Evolutionary conservation across 30 jellyfish, hydroid and myxozoan species (phyloP).

Genomic region (Pelagia noctiluca): DNA sequence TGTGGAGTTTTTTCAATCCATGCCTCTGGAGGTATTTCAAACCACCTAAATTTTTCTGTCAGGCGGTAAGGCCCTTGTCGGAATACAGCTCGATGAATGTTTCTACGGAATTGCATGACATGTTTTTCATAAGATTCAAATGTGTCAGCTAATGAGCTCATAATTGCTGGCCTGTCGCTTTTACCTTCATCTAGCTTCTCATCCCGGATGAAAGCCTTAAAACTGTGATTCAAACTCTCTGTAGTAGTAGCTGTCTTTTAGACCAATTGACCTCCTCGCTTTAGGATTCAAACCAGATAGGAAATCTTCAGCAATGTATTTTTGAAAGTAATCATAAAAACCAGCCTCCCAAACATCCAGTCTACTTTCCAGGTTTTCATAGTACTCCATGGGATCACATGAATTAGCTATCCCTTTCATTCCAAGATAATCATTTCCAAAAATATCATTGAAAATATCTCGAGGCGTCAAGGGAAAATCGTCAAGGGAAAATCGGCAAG

Average conservation of each 20-base stretch:
- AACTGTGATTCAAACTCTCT: constrained; percentile 8
- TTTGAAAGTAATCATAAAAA: neutral
- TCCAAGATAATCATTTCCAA: no score
- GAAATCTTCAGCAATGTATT: constrained; percentile 10
- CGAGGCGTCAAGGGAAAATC: no score
- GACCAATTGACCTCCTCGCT: constrained; percentile 2
- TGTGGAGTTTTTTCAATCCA: constrained; percentile 12
- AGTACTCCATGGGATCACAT: neutral
- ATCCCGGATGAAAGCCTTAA: no score
- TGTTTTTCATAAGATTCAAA: constrained; percentile 5
- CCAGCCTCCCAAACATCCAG: constrained; percentile 9
- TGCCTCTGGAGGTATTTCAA: no score
- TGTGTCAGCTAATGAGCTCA: constrained; percentile 14
- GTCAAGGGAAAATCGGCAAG: no score
- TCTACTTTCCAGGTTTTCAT: constrained; percentile 8
- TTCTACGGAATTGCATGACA: constrained; percentile 1
- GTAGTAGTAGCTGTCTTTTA: constrained; percentile 3
- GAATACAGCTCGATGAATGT: constrained; percentile 14
- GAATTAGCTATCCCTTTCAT: neutral
- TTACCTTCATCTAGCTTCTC: constrained; percentile 12
- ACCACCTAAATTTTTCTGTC: neutral
- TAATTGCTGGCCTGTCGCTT: neutral
- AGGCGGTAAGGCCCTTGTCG: constrained; percentile 18
- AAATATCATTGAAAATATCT: no score
- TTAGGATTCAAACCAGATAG: constrained; percentile 3